These are phyloP conservation scores for Prunella himalayana DNA, from an alignment of 2,113 vertebrate genomes.

Conservation along the genomic window DNA sequence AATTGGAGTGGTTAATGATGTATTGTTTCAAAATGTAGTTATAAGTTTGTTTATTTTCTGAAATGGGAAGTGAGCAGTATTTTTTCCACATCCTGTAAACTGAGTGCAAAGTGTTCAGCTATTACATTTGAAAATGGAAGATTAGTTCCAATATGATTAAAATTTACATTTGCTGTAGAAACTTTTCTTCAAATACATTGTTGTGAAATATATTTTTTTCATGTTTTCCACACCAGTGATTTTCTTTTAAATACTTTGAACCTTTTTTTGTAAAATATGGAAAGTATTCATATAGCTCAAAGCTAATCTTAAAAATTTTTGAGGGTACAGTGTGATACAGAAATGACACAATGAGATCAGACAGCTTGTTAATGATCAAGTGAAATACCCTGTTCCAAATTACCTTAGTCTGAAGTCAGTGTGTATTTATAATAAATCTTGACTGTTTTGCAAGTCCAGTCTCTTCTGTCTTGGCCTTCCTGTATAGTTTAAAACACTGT, in stretches of 20 bases:
- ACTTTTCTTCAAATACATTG: background rate
- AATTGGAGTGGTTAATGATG: background rate
- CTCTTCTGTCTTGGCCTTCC: background rate
- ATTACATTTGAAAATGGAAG: background rate
- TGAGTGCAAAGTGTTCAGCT: background rate
- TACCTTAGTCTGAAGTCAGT: background rate
- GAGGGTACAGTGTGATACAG: background rate
- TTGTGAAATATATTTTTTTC: background rate
- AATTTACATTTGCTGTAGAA: background rate
- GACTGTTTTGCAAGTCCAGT: background rate
- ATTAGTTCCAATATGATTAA: background rate
- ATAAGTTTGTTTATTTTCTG: background rate
- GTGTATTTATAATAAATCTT: background rate
- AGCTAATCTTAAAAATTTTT: background rate
- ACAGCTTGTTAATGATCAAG: background rate
- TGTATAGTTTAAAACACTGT: background rate
- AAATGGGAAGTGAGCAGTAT: background rate
- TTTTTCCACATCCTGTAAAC: background rate
- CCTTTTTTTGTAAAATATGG: background rate
- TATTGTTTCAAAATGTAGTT: background rate
- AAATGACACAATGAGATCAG: background rate
- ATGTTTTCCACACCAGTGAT: background rate
- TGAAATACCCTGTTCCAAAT: background rate
- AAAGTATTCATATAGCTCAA: background rate
- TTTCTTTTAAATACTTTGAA: background rate